Evolutionary conservation across 2,797 vertebrate genomes (phyloP), one percentile per base, ranked within the genome.

Genomic region (Picus viridis): DNA sequence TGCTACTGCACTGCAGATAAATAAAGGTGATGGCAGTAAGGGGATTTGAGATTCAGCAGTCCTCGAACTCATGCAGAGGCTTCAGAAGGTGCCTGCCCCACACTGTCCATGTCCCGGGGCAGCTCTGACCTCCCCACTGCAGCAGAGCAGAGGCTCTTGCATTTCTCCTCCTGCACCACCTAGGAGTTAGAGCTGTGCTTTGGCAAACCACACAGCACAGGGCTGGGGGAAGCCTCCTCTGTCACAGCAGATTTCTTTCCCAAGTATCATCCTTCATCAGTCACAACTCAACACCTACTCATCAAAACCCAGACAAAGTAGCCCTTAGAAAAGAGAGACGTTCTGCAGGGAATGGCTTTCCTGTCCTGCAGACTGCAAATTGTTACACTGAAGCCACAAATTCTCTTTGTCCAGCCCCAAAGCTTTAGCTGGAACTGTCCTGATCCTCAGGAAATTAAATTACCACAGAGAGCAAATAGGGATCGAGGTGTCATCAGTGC

Each of bases 1-100:
- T 91, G 83, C 83, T 84, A 30, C 80, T 64, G 80, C 81, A 70
- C 64, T 91, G 81, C 89, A 93, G 92, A 79, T 88, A 86, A 88
- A 86, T 61, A 79, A 84, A 18, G 71, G 22, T 68, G 61, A 74
- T 6, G 57, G 70, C 73, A 86, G 4, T 32, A 51, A 67, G 53
- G 36, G 39, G 73, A 70, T 67, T 10, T 34, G 45, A 64, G 76
- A 83, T 20, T 45, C 57, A 23, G 61, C 12, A 45, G 75, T 54
- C 67, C 57, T 27, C n/a, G 30, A 86, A 63, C 45, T 32, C 53
- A 41, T 3, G 53, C n/a, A 39, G 70, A 59, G 26, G 4, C 39
- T 86, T 72, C 57, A 54, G 62, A 83, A 58, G 6, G 26, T 4
- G 63, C 57, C 61, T 51, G 84, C 58, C 64, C 75, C 6, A 4